Conservation (phyloP, 1,140 invertebrate genomes). For the Bombus confusus region DNA sequence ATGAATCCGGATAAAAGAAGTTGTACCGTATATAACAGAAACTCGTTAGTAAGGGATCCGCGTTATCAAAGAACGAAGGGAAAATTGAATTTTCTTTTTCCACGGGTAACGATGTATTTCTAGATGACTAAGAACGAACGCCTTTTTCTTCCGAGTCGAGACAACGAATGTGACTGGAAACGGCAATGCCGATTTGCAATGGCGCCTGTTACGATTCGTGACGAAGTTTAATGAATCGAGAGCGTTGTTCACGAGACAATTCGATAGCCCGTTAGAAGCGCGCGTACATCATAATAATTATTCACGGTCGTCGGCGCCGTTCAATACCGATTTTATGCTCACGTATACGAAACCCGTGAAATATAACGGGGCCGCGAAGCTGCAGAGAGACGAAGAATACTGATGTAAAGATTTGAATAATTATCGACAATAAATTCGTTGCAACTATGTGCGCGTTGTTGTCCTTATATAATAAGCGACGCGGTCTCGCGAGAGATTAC, state of each 20-base stretch:
- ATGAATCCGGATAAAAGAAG: not conserved
- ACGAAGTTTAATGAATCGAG: conserved; percentile 60
- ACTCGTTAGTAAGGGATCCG: not conserved
- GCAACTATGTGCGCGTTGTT: not conserved
- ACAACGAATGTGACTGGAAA: not conserved
- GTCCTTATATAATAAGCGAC: conserved; percentile 51
- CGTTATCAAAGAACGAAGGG: not conserved
- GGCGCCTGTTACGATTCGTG: conserved; percentile 51
- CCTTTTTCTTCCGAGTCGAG: not conserved
- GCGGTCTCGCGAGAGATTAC: conserved; percentile 9
- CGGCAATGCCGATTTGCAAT: not conserved
- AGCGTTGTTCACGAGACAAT: conserved; percentile 55
- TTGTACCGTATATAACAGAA: not conserved
- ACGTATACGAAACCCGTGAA: conserved; percentile 37
- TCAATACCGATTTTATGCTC: not conserved
- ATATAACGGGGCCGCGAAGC: conserved; percentile 41
- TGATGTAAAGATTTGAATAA: conserved; percentile 65
- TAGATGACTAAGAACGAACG: not conserved
- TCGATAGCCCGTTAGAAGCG: conserved; percentile 57
- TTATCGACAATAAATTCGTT: conserved; percentile 47
- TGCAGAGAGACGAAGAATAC: conserved; percentile 50
- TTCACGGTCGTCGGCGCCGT: conserved; percentile 20
- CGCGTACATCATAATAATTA: conserved; percentile 61
- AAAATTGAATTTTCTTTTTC: not conserved
- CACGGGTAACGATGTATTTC: not conserved